Evolutionary conservation across 2,888 invertebrate species (phyloP), one percentile per base, ranked within the genome.

Genomic region (Drosophila kanekoi): DNA sequence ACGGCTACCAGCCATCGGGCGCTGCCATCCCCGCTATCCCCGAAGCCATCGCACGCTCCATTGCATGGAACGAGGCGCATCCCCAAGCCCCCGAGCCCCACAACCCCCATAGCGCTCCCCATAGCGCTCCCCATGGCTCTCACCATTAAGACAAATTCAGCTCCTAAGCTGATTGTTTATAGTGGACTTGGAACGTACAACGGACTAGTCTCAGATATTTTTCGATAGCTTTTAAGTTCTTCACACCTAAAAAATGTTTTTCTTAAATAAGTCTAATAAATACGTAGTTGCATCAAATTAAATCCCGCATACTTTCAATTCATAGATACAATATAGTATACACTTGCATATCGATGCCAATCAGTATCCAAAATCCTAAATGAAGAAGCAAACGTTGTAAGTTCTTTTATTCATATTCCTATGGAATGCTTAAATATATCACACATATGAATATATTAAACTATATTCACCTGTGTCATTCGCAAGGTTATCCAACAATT

Each of bases 1-100:
- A 90, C 38, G 91, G 91, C 8, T 91, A 83, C 60, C 90, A 89
- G 51, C 81, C 91, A 49, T 32, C 48, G 2, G 76, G 76, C 20
- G 54, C 49, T n/a, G 43, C 16, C 8, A 13, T 75, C 13, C 56
- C 60, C 32, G 37, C 54, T 1, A 18, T 79, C n/a, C 80, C 60
- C 38, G 77, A 79, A 0, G 8, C 44, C 3, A 51, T 76, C 40
- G 47, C 6, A 1, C 75, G 70, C 33, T 11, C 23, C 3, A 18
- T 76, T 10, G 64, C 23, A 11, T 61, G 58, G 47, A 79, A 56
- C 20, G 53, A 33, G 2, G 60, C 41, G 23, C 63, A 76, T 61
- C n/a, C 57, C 2, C 14, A 54, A 1, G 43, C 9, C 1, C 16
- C 44, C 18, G 52, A 67, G 11, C 16, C 32, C 45, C 77, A 76